Conservation (phyloP, 2,797 vertebrate species). For the Malacoctenus gilli region DNA sequence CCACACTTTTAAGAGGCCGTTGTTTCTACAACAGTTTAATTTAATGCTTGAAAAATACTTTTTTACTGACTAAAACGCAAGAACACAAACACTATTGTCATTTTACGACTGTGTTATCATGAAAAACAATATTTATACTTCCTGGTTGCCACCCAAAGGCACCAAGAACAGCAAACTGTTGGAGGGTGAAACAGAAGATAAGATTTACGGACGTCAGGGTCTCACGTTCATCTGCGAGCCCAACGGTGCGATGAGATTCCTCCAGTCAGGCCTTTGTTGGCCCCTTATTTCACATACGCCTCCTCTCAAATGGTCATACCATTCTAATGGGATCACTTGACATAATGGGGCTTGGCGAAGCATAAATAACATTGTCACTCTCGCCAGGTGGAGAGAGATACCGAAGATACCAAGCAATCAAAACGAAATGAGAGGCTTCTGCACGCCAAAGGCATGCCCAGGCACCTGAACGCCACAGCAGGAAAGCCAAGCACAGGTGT, state of each 20-base stretch:
- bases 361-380: slow-evolving; percentile 33
- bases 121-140: slow-evolving; percentile 7
- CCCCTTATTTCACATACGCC: slow-evolving; percentile 20
- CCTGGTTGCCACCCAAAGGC: slow-evolving; percentile 4
- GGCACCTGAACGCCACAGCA: slow-evolving; percentile 35
- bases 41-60: slow-evolving; percentile 5
- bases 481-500: slow-evolving; percentile 41
- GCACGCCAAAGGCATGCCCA: slow-evolving; percentile 46
- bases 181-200: too few relatives aligned
- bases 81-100: slow-evolving; percentile 8
- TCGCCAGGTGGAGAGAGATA: slow-evolving; percentile 38
- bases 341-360: slow-evolving; percentile 16
- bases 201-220: background rate
- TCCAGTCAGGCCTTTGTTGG: slow-evolving; percentile 33
- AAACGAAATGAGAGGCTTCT: slow-evolving; percentile 48
- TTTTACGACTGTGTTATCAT: slow-evolving; percentile 8
- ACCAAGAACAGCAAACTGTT: slow-evolving; percentile 6
- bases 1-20: too few relatives aligned
- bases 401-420: slow-evolving; percentile 34
- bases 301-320: background rate
- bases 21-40: too few relatives aligned
- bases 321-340: slow-evolving; percentile 32
- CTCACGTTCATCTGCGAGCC: slow-evolving; percentile 3
- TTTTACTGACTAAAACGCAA: slow-evolving; percentile 9
- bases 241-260: slow-evolving; percentile 10